Evolutionary conservation across 2,888 invertebrate species (phyloP), one percentile per base, ranked within the genome.

Genomic region (Ferdinandea cuprea): DNA sequence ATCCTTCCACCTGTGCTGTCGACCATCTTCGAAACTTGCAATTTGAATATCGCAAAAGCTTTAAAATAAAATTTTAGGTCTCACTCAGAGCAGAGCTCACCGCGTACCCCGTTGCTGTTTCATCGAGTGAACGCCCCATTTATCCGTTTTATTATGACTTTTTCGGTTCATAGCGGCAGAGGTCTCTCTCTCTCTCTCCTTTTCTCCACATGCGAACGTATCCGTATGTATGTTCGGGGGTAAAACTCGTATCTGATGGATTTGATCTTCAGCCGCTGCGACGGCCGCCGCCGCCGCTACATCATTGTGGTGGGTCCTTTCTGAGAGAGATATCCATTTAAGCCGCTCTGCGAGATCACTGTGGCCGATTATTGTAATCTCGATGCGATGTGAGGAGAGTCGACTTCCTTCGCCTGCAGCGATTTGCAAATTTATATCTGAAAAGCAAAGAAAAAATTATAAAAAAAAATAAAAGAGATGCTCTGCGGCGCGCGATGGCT

Each of bases 291-390:
- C 25, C 3, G 25, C 25, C 25, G 69, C 83, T 78, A 42, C 83
- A 83, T 83, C 83, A 73, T 78, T 68, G 83, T 30, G 83, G 83
- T 83, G 83, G 83, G 83, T 83, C 83, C 83, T 83, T 83, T 63
- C 63, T 58, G 50, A 76, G 61, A 81, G 77, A 81, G 76, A 81
- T 76, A 81, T 81, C 81, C 76, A 76, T 81, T 81, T 71, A 81
- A 77, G 78, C 83, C 77, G 63, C 78, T n/a, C n/a, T 72, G 61
- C 17, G 19, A 78, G 83, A 83, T 83, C 77, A 83, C 58, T 73
- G 44, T 25, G 58, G 44, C 78, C 73, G 83, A 83, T 83, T 83
- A 83, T 83, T 83, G 68, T 83, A 78, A 83, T 83, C 83, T 78
- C 58, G 72, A 78, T 83, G 83, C 83, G 78, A 83, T 83, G n/a